Base-by-base conservation (phyloP, 2,113 vertebrate species). In the Ptychochromis oligacanthus region DNA sequence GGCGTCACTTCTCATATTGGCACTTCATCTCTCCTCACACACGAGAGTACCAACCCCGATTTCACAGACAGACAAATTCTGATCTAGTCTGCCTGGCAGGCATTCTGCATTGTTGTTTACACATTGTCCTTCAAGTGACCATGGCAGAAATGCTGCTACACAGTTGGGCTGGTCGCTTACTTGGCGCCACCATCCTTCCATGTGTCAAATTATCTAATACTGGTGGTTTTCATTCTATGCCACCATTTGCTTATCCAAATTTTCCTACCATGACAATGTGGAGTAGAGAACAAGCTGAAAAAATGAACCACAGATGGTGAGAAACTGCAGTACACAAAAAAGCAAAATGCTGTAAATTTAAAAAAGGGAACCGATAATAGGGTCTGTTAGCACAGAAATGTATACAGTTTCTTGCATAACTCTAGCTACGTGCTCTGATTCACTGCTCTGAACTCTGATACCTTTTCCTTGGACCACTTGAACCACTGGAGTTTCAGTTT, bases 51-150 rank as follows among this genome's bases (percentile, higher is more conserved):
- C 7, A 17, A 81, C 83, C 64, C 70, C 5, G 40, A 76, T 83
- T 85, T 57, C 74, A 79, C 64, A 49, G 82, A 84, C 57, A 34
- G 82, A 89, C 83, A 83, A 76, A 91, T 85, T 83, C 76, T 83
- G 80, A 84, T 85, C 85, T 60, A 43, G 56, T 86, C 57, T 64
- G 75, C 78, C 86, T 89, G 88, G 75, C 79, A 82, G 88, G 79
- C 81, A 77, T 46, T 38, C 57, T 17, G 17, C 75, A 85, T 78
- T 75, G 72, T 86, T 91, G 67, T 90, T 84, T 84, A 81, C 76
- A 87, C 75, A 55, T 38, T 86, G 88, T 87, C 86, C 89, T 93
- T 92, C 83, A 86, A 40, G 75, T 90, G 89, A 90, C 84, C 84
- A 75, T 59, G 81, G 60, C 57, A 58, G 62, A 89, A 82, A 88